A percentile compares a stretch with the other conserved stretches of the same genome.
Evolutionary conservation across 1,140 invertebrate genomes (phyloP).

Genomic region (Brachionus calyciflorus): DNA sequence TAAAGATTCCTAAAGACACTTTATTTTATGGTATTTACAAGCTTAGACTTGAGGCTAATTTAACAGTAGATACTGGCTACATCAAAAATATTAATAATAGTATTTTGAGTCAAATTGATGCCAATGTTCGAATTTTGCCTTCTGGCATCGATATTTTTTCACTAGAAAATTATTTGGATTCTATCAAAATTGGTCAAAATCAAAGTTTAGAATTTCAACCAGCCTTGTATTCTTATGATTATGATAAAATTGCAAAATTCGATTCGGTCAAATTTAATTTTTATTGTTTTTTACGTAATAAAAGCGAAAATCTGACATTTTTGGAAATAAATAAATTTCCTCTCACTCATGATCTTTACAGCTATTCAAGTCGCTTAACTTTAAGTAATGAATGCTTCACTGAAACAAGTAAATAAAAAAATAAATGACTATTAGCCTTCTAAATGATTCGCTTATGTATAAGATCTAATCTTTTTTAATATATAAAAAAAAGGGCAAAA

Average conservation of each 20-base stretch:
- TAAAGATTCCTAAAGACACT: neutral
- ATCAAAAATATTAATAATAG: neutral
- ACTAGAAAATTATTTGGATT: conserved; percentile 4
- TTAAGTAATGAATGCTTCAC: too few species aligned
- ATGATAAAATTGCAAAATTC: conserved; percentile 7
- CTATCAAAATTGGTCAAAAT: neutral
- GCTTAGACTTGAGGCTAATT: neutral
- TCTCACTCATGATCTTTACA: neutral
- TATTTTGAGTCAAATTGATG: neutral
- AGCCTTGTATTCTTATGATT: neutral
- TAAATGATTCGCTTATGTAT: too few species aligned
- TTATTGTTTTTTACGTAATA: conserved; percentile 2
- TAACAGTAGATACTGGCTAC: conserved; percentile 4
- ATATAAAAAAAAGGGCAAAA: too few species aligned
- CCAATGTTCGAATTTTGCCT: neutral
- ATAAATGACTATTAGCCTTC: too few species aligned
- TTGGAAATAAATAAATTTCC: neutral
- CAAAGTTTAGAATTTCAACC: neutral
- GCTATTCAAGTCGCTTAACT: neutral
- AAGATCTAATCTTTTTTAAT: too few species aligned
- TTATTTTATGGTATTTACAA: neutral
- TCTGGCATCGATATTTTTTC: neutral
- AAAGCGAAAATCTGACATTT: neutral
- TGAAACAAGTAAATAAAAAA: too few species aligned
- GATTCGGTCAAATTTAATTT: neutral